phyloP scores from a whole-genome alignment of 2,888 invertebrate species.

The Zootermopsis nevadensis region DNA sequence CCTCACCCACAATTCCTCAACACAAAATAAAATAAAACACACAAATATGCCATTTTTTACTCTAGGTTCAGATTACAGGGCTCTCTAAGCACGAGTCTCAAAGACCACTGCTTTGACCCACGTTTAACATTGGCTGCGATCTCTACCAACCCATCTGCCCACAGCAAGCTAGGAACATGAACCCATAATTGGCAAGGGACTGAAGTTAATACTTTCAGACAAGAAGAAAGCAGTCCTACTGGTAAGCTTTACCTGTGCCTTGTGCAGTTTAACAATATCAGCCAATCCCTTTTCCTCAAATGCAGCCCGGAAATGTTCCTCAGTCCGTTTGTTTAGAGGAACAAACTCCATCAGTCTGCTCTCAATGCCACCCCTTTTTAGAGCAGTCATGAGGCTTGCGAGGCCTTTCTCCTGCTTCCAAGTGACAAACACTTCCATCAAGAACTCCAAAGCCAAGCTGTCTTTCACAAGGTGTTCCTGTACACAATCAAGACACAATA shows the following conservation, averaged over 20 bases:
- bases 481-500: constrained; percentile 52
- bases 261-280: constrained; percentile 74
- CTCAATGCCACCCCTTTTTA: constrained; percentile 87
- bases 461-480: constrained; percentile 92
- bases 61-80: too few species aligned
- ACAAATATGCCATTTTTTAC: too few species aligned
- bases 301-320: constrained; percentile 84
- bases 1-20: too few species aligned
- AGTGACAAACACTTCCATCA: constrained; percentile 90
- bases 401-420: constrained; percentile 93
- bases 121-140: background rate
- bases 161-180: constrained; percentile 19
- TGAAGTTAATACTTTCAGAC: background rate
- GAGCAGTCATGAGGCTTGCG: constrained; percentile 83
- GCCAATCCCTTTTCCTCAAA: constrained; percentile 84
- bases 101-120: too few species aligned
- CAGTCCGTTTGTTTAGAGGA: constrained; percentile 92
- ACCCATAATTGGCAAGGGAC: background rate
- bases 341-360: constrained; percentile 89
- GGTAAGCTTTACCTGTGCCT: constrained; percentile 62
- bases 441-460: constrained; percentile 93
- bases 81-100: too few species aligned
- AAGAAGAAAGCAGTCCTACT: background rate
- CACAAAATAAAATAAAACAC: too few species aligned
- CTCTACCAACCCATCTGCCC: background rate